These are phyloP conservation scores for Nasonovia ribisnigri DNA, from an alignment of 2,888 invertebrate genomes.

Conservation along the genomic window DNA sequence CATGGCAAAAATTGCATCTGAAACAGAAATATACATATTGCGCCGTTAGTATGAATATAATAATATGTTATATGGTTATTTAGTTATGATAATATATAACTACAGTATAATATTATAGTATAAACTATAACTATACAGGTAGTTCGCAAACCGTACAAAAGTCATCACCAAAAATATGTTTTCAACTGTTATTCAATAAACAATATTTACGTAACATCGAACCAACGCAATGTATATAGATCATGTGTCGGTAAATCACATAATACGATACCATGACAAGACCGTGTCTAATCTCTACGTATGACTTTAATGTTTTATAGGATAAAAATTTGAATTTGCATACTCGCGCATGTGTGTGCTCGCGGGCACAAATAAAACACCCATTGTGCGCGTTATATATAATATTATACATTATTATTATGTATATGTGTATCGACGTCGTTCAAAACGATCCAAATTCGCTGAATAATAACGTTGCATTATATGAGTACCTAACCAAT, in stretches of 20 bases:
- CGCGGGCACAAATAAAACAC: conserved; percentile 12
- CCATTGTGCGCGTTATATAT: conserved; percentile 8
- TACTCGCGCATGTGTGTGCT: neutral
- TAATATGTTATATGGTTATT: neutral
- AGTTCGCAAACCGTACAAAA: neutral
- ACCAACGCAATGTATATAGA: neutral
- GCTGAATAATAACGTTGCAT: conserved; percentile 49
- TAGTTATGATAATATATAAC: neutral
- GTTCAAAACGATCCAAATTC: conserved; percentile 31
- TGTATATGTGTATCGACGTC: conserved; percentile 16
- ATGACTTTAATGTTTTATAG: conserved; percentile 1
- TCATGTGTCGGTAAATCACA: conserved; percentile 34
- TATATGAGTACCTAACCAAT: neutral
- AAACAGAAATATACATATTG: conserved; percentile 13
- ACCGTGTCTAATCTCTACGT: conserved; percentile 36
- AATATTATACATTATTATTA: too few species aligned
- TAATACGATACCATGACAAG: conserved; percentile 37
- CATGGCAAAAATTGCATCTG: conserved; percentile 57
- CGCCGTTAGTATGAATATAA: neutral
- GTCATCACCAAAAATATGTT: neutral
- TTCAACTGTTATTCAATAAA: conserved; percentile 6
- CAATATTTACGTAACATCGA: conserved; percentile 21
- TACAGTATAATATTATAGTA: neutral
- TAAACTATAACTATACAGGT: too few species aligned
- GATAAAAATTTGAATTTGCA: conserved; percentile 47